Evolutionary conservation across 2,888 invertebrate genomes (phyloP).

Genomic region (Frankliniella fusca): DNA sequence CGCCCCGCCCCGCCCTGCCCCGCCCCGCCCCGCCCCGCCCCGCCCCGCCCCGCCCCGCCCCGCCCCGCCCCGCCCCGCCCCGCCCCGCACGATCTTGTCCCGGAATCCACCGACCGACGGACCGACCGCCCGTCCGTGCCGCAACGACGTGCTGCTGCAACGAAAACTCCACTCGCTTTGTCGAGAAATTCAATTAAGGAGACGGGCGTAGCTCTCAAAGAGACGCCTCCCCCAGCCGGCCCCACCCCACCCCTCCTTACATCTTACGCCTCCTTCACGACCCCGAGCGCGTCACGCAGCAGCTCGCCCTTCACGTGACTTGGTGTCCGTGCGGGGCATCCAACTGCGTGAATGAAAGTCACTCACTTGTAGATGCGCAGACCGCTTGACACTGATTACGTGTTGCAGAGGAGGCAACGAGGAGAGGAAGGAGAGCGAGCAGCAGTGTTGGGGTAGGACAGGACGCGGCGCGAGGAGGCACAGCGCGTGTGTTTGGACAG

Average conservation of each 20-base stretch:
- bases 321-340: not conserved
- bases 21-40: too few species aligned
- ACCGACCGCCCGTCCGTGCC: not conserved
- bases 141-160: not conserved
- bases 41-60: too few species aligned
- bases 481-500: too few species aligned
- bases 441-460: too few species aligned
- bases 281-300: not conserved
- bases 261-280: not conserved
- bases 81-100: not conserved
- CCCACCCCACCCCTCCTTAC: not conserved
- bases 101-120: not conserved
- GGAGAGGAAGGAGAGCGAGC: too few species aligned
- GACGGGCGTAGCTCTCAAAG: not conserved
- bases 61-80: not conserved
- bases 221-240: not conserved
- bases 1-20: not conserved
- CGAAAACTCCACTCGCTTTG: not conserved
- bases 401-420: too few species aligned
- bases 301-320: not conserved
- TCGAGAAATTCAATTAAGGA: constrained; percentile 5
- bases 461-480: too few species aligned
- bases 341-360: not conserved
- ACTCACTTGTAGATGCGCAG: too few species aligned
- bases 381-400: too few species aligned